Conservation (phyloP, 2,113 vertebrate species). For the Noctilio leporinus region DNA sequence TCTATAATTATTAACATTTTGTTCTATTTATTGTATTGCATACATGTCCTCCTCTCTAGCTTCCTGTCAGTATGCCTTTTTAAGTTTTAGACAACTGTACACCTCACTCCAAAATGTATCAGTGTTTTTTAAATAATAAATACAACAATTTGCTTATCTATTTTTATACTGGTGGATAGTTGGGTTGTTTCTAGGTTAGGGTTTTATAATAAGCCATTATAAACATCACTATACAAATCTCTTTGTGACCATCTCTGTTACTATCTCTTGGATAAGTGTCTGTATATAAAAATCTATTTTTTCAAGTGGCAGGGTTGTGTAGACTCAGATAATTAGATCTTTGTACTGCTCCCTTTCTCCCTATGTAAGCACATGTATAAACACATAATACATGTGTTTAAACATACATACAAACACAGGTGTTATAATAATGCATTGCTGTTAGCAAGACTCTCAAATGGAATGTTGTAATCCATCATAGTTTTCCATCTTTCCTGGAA, state of each 20-base stretch:
- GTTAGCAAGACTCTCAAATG: background rate
- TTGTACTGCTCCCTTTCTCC: background rate
- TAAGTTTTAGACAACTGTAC: background rate
- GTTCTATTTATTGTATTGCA: background rate
- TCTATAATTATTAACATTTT: background rate
- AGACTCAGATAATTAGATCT: background rate
- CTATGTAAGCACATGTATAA: background rate
- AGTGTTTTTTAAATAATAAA: background rate
- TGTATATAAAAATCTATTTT: background rate
- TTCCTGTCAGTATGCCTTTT: background rate
- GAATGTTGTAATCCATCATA: background rate
- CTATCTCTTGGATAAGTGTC: background rate
- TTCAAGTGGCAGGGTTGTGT: background rate
- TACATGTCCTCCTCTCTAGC: background rate
- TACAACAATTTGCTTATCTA: background rate
- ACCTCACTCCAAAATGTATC: background rate
- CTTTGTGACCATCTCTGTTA: background rate
- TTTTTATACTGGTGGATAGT: background rate
- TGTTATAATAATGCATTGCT: background rate
- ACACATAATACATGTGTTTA: background rate
- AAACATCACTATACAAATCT: background rate
- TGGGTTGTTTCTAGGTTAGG: background rate
- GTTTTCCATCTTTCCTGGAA: background rate
- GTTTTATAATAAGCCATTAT: background rate
- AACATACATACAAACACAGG: background rate